These are phyloP conservation scores for Eupithecia insigniata DNA, from an alignment of 2,888 invertebrate genomes.

Conservation along the genomic window DNA sequence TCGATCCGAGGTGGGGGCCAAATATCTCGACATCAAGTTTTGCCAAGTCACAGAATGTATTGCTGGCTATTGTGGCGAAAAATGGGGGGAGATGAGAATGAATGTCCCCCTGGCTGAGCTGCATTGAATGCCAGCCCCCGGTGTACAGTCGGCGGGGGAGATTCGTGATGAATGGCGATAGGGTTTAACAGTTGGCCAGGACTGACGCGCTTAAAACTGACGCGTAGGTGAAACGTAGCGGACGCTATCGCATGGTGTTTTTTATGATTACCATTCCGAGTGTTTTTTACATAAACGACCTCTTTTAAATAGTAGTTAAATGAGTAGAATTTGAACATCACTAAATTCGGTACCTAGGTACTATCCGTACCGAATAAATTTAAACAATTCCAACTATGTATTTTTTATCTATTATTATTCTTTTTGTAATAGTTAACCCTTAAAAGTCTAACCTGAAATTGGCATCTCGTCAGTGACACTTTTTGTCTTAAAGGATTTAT, in stretches of 20 bases:
- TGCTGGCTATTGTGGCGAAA: conserved; percentile 82
- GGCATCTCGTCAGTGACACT: neutral
- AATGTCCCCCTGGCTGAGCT: conserved; percentile 50
- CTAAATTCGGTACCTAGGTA: neutral
- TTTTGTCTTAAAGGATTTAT: neutral
- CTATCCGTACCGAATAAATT: neutral
- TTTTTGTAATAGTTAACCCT: neutral
- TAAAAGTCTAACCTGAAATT: neutral
- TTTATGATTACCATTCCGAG: neutral
- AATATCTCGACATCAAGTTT: conserved; percentile 74
- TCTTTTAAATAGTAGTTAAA: neutral
- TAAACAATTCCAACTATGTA: neutral
- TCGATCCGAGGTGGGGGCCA: conserved; percentile 79
- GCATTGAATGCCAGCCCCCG: conserved; percentile 32
- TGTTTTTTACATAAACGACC: neutral
- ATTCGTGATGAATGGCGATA: conserved; percentile 2
- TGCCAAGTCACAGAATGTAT: conserved; percentile 84
- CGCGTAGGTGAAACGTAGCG: neutral
- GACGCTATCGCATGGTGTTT: neutral
- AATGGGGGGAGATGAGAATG: conserved; percentile 72
- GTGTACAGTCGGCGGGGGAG: conserved; percentile 3
- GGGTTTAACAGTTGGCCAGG: neutral
- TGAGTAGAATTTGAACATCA: neutral
- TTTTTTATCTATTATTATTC: too few species aligned
- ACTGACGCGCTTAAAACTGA: neutral